Evolutionary conservation across 1,140 invertebrate genomes (phyloP), one percentile per base, ranked within the genome.

Genomic region (Chrysoperla carnea): DNA sequence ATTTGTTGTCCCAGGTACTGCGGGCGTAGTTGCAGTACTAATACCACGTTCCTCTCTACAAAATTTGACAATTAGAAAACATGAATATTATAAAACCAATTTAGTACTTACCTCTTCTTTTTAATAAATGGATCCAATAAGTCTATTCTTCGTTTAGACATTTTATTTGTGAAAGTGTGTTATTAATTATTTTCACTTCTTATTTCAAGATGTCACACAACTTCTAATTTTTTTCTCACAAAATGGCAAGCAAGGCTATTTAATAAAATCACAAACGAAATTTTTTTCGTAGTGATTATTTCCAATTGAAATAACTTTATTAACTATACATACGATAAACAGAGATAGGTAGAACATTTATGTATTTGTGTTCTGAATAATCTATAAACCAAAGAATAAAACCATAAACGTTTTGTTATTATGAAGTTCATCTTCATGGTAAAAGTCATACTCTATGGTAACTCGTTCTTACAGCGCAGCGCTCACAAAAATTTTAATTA

Each of bases 111-210:
- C 83, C 72, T 65, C 63, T 75, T 80, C 55, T 75, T 70, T 54
- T 84, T 84, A 41, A 81, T 66, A 58, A 83, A 84, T 4, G 83
- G 81, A 58, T 86, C 83, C 48, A 80, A 69, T 23, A 85, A 78
- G 67, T 87, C 83, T 53, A 87, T 84, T 55, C 83, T 72, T 48
- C 82, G 67, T 58, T 85, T 86, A 13, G 82, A 84, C 83, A 86
- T 86, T 28, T 46, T 33, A 12, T 8, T 35, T 41, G 14, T 35
- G 4, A 33, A 12, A 31, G 3, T 35, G 6, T 11, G 6, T 35
- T 12, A 35, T 14, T 33, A 35, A 36, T 36, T 36, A 42, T 42
- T 12, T 13, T 6, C 3, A 42, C 17, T 23, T 28, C 33, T 23
- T 15, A 39, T 13, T n/a, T 27, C 14, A 43, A 36, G 12, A 31